Evolutionary conservation across 2,797 vertebrate genomes (phyloP).

Genomic region (Sebastes flavidus): DNA sequence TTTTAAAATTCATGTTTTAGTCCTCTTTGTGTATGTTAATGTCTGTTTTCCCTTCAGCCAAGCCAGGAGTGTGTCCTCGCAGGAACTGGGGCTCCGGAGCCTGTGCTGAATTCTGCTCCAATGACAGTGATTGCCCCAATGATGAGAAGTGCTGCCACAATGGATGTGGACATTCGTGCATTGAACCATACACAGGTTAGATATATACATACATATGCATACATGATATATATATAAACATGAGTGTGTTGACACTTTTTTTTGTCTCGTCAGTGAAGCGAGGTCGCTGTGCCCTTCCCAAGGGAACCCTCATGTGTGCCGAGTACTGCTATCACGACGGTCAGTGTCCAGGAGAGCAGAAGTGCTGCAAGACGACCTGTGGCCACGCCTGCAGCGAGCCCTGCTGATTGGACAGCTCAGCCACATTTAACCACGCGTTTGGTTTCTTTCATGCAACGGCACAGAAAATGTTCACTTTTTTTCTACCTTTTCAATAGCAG

Average conservation of each 20-base stretch:
- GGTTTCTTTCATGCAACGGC: not conserved
- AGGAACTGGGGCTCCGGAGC: slow-evolving; percentile 43
- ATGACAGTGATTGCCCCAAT: slow-evolving; percentile 76
- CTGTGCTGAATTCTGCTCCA: slow-evolving; percentile 72
- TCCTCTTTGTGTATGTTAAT: not conserved
- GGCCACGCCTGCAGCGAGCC: slow-evolving; percentile 80
- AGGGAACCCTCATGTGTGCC: slow-evolving; percentile 75
- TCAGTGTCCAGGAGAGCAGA: slow-evolving; percentile 79
- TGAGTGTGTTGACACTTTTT: not conserved
- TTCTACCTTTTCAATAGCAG: not conserved
- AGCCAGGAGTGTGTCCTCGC: slow-evolving; percentile 77
- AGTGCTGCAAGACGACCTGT: slow-evolving; percentile 82
- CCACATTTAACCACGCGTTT: not conserved
- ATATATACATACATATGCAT: too few species aligned
- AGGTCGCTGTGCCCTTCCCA: slow-evolving; percentile 71
- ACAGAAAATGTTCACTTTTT: not conserved
- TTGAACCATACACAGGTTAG: slow-evolving; percentile 72
- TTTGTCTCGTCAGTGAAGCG: slow-evolving; percentile 73
- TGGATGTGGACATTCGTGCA: slow-evolving; percentile 79
- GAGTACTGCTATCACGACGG: slow-evolving; percentile 82
- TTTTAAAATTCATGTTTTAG: not conserved
- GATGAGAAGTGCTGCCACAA: slow-evolving; percentile 83
- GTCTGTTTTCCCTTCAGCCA: slow-evolving; percentile 60
- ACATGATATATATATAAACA: too few species aligned
- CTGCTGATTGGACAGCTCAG: slow-evolving; percentile 55